Conservation (phyloP, 2,113 vertebrate species). For the Crotalus helleri region DNA sequence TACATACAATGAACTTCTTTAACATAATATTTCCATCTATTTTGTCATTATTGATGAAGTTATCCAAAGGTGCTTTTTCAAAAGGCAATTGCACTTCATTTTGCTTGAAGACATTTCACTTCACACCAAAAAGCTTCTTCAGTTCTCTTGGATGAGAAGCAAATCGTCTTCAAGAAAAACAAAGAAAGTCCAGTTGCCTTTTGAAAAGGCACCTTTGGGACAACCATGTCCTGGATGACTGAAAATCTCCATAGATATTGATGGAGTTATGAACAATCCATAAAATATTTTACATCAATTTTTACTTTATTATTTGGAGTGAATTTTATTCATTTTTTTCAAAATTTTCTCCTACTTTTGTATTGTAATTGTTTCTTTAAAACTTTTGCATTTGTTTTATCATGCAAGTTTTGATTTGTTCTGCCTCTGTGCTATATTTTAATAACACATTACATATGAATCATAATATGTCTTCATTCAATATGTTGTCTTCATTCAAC, state of each 20-base stretch:
- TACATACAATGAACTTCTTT: neutral
- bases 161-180: neutral
- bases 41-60: neutral
- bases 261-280: neutral
- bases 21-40: neutral
- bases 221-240: neutral
- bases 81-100: neutral
- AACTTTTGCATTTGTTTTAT: neutral
- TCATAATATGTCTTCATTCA: neutral
- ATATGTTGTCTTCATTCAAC: neutral
- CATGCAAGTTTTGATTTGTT: neutral
- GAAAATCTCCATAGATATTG: neutral
- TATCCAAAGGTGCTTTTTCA: neutral
- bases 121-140: neutral
- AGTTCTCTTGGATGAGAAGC: neutral
- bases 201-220: neutral
- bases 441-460: neutral
- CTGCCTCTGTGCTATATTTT: neutral
- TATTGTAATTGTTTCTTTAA: neutral
- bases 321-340: neutral
- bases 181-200: neutral
- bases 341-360: neutral
- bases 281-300: neutral
- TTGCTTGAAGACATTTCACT: neutral
- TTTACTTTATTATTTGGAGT: neutral